Percentiles rank a stretch among this genome's conserved stretches.
Evolutionary conservation across 2,888 invertebrate species (phyloP).

Genomic region (Aspidiotus destructor): DNA sequence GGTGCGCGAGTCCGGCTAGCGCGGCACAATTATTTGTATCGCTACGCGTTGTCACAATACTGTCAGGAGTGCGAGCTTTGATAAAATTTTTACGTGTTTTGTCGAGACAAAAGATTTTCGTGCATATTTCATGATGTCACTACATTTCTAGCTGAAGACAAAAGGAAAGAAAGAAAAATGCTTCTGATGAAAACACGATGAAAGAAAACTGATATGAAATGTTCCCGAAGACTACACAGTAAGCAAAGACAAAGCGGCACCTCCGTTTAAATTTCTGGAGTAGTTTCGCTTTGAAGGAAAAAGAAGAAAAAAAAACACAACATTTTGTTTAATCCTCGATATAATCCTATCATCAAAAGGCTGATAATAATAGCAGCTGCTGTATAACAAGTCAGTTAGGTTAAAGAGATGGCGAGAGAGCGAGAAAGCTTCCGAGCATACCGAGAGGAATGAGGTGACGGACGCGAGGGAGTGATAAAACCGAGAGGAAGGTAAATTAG

Average conservation of each 20-base stretch:
- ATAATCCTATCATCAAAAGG: slow-evolving; percentile 32
- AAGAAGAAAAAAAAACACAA: slow-evolving; percentile 23
- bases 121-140: slow-evolving; percentile 1
- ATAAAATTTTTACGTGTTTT: slow-evolving; percentile 6
- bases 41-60: no score
- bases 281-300: slow-evolving; percentile 22
- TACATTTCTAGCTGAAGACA: background rate
- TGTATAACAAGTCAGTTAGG: slow-evolving; percentile 31
- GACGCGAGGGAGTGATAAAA: slow-evolving; percentile 33
- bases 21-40: no score
- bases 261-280: slow-evolving; percentile 30
- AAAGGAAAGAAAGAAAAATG: background rate
- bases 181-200: background rate
- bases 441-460: slow-evolving; percentile 9
- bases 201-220: slow-evolving; percentile 21
- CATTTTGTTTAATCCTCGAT: slow-evolving; percentile 31
- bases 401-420: slow-evolving; percentile 33
- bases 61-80: background rate
- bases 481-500: slow-evolving; percentile 32
- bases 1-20: background rate
- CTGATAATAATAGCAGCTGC: slow-evolving; percentile 33
- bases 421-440: slow-evolving; percentile 22
- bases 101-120: slow-evolving; percentile 5
- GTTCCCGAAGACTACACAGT: slow-evolving; percentile 8
- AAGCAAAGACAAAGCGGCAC: slow-evolving; percentile 22